Evolutionary conservation across 1,140 invertebrate genomes (phyloP), one percentile per base, ranked within the genome.

Genomic region (Chrysopa pallens): DNA sequence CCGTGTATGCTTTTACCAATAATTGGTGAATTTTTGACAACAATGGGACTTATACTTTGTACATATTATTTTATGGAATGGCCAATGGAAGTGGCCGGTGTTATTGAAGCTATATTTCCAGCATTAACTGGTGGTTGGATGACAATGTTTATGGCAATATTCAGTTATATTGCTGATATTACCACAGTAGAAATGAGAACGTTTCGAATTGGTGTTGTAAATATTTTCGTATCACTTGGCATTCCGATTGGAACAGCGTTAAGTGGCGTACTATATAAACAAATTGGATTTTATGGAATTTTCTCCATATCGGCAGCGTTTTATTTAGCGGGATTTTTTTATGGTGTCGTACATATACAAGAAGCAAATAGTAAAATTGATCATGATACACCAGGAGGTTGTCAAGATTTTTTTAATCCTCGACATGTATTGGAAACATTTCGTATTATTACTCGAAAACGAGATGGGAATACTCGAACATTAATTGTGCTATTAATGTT

Each of bases 1-100:
- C 66, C 76, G 14, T 74, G 70, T 42, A 67, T 78, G 51, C 48
- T 78, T 7, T 45, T 75, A 17, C 74, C 75, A 2, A 63, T 77
- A 27, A 44, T 70, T 6, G 74, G 74, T 7, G 73, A 76, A 49
- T 62, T 70, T 28, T 56, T 69, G 23, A 58, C 64, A 5, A 48
- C 54, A 5, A 42, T 65, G 4, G 66, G 65, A 15, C 66, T 69
- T 41, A 61, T 74, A 5, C 35, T 73, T 0, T 69, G 64, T 43
- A 68, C 66, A 2, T 55, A 64, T 36, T 71, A 66, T 49, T 69
- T 71, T 48, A 45, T 61, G 17, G 51, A 66, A 48, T 66, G 67
- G 49, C 56, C 64, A 6, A 51, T 73, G 40, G 67, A 69, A 59
- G 52, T 65, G 2, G 64, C 66, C 12, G 70, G 69, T 48, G 57